A percentile compares a stretch with the other conserved stretches of the same genome.
Conservation (phyloP, 2,113 vertebrate species). For the Hucho hucho region DNA sequence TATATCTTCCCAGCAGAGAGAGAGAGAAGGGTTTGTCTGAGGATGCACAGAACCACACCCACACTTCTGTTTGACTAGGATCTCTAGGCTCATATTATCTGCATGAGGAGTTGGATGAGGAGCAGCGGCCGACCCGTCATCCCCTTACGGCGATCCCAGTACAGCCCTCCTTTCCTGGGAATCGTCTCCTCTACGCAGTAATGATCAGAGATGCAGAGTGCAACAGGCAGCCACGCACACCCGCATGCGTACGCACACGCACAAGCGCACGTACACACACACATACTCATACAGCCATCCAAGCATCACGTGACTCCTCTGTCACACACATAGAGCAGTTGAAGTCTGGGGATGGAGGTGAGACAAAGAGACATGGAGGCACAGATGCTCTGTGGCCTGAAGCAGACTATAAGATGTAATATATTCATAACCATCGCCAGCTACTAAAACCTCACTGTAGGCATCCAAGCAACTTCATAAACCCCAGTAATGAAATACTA, state of each 20-base stretch:
- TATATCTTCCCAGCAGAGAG: conserved; percentile 7
- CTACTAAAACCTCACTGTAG: background rate
- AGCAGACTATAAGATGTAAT: background rate
- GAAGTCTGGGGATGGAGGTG: background rate
- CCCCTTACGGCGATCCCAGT: conserved; percentile 21
- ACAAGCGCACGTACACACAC: background rate
- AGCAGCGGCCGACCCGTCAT: conserved; percentile 28
- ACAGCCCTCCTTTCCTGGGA: background rate
- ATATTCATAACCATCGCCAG: conserved; percentile 12
- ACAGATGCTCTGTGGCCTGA: background rate
- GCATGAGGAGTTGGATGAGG: conserved; percentile 38
- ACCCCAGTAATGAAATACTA: background rate
- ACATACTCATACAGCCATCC: background rate
- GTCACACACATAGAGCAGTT: background rate
- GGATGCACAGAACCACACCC: background rate
- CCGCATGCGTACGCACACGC: background rate
- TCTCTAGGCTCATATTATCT: conserved; percentile 32
- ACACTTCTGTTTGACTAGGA: conserved; percentile 10
- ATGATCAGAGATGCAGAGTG: conserved; percentile 43
- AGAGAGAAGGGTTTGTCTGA: background rate
- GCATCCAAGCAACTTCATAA: conserved; percentile 12
- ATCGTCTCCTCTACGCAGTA: conserved; percentile 39
- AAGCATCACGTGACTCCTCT: background rate
- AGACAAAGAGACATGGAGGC: background rate
- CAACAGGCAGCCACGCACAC: conserved; percentile 18